Percentiles rank a stretch among this genome's conserved stretches.
Conservation (phyloP, 2,113 vertebrate species). For the Corythoichthys intestinalis region DNA sequence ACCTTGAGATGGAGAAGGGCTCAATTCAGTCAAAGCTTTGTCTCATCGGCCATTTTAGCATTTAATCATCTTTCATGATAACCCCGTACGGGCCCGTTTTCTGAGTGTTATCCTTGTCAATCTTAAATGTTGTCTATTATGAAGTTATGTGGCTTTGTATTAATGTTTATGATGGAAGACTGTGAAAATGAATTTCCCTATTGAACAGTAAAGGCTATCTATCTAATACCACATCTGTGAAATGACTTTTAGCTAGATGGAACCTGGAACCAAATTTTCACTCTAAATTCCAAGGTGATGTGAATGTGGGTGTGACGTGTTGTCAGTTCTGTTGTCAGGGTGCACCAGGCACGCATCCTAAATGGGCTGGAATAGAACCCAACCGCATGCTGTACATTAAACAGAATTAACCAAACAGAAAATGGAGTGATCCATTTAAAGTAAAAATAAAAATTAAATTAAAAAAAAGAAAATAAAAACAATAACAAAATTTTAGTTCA, state of each 20-base stretch:
- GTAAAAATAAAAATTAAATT: too few relatives aligned
- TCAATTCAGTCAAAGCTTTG: too few relatives aligned
- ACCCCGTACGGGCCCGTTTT: too few relatives aligned
- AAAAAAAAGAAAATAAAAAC: background rate
- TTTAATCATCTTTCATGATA: too few relatives aligned
- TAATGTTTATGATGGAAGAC: too few relatives aligned
- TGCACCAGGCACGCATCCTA: background rate
- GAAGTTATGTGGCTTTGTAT: too few relatives aligned
- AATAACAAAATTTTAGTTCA: constrained; percentile 12
- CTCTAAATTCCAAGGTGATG: background rate
- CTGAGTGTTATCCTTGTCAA: too few relatives aligned
- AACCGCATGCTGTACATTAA: background rate
- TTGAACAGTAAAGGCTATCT: too few relatives aligned
- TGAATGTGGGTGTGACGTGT: background rate
- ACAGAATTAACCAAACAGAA: background rate
- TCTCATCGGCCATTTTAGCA: too few relatives aligned
- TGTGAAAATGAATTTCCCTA: too few relatives aligned
- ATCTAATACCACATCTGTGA: background rate
- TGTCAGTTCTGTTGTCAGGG: background rate
- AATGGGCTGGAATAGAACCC: background rate
- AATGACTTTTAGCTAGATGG: background rate
- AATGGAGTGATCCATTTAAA: background rate
- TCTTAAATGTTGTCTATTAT: too few relatives aligned
- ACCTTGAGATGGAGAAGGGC: too few relatives aligned
- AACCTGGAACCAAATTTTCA: background rate